Evolutionary conservation across 2,113 vertebrate species (phyloP).

Genomic region (Albula glossodonta): DNA sequence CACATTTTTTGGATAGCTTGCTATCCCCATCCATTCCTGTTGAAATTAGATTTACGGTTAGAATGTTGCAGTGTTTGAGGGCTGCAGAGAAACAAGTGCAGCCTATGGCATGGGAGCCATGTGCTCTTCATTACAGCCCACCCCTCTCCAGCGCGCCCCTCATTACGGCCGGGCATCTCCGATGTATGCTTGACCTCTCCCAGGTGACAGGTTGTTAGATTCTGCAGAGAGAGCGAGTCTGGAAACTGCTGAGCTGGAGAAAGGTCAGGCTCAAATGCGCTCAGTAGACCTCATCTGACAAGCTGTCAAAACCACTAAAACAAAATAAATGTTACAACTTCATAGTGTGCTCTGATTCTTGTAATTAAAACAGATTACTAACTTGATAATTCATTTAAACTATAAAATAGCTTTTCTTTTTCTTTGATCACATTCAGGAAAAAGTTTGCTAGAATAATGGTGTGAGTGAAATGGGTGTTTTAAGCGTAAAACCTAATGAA

Average conservation of each 20-base stretch:
- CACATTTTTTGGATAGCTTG: neutral
- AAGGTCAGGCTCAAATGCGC: constrained; percentile 54
- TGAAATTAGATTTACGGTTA: neutral
- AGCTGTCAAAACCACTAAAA: constrained; percentile 60
- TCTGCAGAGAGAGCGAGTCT: neutral
- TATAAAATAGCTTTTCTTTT: neutral
- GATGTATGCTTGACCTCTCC: neutral
- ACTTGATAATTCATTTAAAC: neutral
- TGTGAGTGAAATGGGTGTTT: no score
- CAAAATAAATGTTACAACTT: constrained; percentile 53
- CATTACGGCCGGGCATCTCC: neutral
- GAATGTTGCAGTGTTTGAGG: neutral
- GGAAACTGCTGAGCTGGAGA: constrained; percentile 53
- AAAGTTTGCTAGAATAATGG: neutral
- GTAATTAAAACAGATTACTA: neutral
- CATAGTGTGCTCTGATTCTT: constrained; percentile 1
- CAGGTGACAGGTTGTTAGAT: constrained; percentile 13
- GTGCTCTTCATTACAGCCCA: neutral
- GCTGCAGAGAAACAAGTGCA: no score
- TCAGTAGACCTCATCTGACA: constrained; percentile 54
- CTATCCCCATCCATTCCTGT: neutral
- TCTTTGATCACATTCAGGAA: neutral
- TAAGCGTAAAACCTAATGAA: neutral
- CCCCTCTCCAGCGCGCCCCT: neutral
- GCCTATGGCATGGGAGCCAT: no score